Percentiles rank a stretch among this genome's conserved stretches.
Evolutionary conservation across 1,140 invertebrate genomes (phyloP).

Genomic region (Eueides isabella): DNA sequence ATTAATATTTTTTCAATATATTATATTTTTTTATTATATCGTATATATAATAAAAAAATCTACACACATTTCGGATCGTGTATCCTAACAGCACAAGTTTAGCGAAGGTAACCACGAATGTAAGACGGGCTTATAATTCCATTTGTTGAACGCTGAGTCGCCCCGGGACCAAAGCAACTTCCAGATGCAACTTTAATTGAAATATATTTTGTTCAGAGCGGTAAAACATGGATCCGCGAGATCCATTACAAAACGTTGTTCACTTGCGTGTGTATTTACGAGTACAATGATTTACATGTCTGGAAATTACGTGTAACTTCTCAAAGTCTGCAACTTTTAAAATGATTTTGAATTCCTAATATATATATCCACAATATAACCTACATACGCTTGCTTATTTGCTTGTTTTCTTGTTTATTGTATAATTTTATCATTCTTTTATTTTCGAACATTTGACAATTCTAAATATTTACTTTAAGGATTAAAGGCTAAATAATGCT

Average conservation of each 20-base stretch:
- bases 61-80: slow-evolving; percentile 12
- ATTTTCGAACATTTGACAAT: too few relatives aligned
- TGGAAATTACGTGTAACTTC: neutral
- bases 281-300: slow-evolving; percentile 17
- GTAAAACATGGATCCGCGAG: slow-evolving; percentile 36
- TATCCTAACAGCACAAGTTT: slow-evolving; percentile 44
- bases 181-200: slow-evolving; percentile 60
- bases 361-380: too few relatives aligned
- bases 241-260: slow-evolving; percentile 26
- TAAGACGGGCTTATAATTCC: slow-evolving; percentile 66
- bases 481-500: too few relatives aligned
- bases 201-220: slow-evolving; percentile 50
- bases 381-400: too few relatives aligned
- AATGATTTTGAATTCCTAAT: neutral
- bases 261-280: slow-evolving; percentile 21
- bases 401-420: too few relatives aligned
- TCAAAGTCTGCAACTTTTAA: neutral
- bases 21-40: too few relatives aligned
- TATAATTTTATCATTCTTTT: too few relatives aligned
- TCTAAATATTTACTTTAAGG: too few relatives aligned
- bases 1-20: too few relatives aligned
- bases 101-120: slow-evolving; percentile 49
- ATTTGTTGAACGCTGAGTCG: slow-evolving; percentile 56
- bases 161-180: slow-evolving; percentile 45
- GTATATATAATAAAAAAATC: neutral